phyloP scores from a whole-genome alignment of 2,113 vertebrate genomes.

The Riparia riparia region DNA sequence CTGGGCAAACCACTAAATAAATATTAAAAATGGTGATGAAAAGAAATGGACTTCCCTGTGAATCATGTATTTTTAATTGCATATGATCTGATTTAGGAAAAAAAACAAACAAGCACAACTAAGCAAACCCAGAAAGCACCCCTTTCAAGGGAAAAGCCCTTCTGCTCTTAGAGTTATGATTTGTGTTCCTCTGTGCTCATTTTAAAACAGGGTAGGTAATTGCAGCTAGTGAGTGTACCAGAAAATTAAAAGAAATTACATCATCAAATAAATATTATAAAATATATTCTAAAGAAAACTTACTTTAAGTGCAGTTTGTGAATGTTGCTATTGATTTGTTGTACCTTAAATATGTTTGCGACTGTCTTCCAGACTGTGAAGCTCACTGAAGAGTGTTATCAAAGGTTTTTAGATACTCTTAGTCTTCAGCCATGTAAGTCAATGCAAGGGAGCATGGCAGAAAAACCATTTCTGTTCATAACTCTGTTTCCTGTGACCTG shows the following conservation, averaged over 20 bases:
- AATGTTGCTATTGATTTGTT: background rate
- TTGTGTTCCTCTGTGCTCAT: background rate
- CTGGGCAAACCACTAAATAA: background rate
- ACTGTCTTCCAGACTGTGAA: background rate
- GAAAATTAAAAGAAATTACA: background rate
- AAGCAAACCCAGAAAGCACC: background rate
- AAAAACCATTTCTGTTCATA: background rate
- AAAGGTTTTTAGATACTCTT: background rate
- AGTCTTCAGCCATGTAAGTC: background rate
- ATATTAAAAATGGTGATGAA: background rate
- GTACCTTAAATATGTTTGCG: background rate
- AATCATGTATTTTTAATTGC: background rate
- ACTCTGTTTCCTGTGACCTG: background rate
- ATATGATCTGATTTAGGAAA: background rate
- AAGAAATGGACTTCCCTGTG: background rate
- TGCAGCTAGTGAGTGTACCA: background rate
- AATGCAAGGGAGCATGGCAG: background rate
- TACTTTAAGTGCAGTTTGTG: background rate
- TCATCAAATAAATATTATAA: background rate
- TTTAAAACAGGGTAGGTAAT: background rate
- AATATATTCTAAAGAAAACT: background rate
- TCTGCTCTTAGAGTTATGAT: background rate
- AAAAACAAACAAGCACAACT: background rate
- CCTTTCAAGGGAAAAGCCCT: background rate
- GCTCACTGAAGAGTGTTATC: background rate